A percentile compares a stretch with the other conserved stretches of the same genome.
Conservation (phyloP, 2,797 vertebrate species). For the Lutjanus campechanus region DNA sequence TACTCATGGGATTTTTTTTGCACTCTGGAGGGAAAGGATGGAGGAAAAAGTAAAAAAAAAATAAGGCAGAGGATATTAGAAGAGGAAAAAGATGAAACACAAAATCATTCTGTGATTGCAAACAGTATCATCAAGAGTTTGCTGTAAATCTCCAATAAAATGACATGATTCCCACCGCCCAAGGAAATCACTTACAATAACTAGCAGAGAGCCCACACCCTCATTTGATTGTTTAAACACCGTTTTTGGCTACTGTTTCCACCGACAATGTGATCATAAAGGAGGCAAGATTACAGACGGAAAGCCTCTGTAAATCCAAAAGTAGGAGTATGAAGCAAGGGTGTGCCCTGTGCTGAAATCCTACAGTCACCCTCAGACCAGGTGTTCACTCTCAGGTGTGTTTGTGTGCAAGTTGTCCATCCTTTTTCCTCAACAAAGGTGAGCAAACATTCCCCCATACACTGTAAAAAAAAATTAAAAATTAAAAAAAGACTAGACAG, state of each 20-base stretch:
- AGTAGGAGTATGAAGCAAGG: conserved; percentile 46
- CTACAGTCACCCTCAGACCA: conserved; percentile 69
- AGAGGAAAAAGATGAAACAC: conserved; percentile 21
- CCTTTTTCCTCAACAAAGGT: conserved; percentile 76
- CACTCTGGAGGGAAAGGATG: conserved; percentile 32
- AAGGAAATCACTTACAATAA: conserved; percentile 37
- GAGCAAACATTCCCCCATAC: conserved; percentile 71
- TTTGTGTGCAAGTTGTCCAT: conserved; percentile 58
- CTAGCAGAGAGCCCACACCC: conserved; percentile 36
- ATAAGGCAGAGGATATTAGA: conserved; percentile 12
- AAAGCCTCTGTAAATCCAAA: conserved; percentile 43
- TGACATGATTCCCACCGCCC: conserved; percentile 16
- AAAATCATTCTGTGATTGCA: conserved; percentile 14
- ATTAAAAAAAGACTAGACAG: too few species aligned
- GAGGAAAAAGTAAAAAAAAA: not conserved
- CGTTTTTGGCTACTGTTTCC: conserved; percentile 42
- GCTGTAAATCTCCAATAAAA: conserved; percentile 28
- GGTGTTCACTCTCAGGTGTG: conserved; percentile 77
- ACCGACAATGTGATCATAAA: conserved; percentile 42
- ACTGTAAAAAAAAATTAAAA: too few species aligned
- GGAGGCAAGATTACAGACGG: conserved; percentile 29
- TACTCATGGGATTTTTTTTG: conserved; percentile 53
- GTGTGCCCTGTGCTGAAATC: conserved; percentile 54
- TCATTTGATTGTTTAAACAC: conserved; percentile 44
- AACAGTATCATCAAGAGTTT: conserved; percentile 25